Evolutionary conservation across 1,140 invertebrate species (phyloP).

Genomic region (Sycophila sp.): DNA sequence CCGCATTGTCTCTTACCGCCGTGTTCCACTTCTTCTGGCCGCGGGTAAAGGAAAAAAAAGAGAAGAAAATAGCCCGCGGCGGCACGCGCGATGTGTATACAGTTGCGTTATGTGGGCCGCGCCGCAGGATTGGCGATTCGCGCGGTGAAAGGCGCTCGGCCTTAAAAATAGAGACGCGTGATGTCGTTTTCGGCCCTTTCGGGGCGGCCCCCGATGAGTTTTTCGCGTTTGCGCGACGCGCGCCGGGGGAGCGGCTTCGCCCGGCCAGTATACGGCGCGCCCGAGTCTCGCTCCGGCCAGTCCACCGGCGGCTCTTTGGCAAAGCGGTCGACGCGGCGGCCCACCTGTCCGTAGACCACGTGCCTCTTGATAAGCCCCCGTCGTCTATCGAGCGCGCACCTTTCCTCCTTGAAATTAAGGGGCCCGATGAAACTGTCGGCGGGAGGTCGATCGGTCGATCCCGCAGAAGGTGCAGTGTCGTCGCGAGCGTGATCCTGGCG

Average conservation of each 20-base stretch:
- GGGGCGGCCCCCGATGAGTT: conserved; percentile 20
- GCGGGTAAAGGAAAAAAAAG: not conserved
- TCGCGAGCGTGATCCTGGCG: not conserved
- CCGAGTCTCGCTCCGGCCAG: conserved; percentile 39
- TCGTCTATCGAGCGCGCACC: not conserved
- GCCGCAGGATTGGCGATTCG: not conserved
- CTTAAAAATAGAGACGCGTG: no score
- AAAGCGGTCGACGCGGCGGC: not conserved
- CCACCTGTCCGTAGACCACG: not conserved
- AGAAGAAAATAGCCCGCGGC: not conserved
- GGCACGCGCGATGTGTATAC: not conserved
- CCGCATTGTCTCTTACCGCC: not conserved
- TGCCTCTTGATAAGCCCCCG: not conserved
- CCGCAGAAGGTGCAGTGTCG: not conserved
- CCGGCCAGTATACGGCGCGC: no score
- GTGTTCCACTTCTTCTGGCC: conserved; percentile 15
- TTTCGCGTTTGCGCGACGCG: not conserved
- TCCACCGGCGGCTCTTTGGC: conserved; percentile 39
- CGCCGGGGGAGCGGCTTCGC: no score
- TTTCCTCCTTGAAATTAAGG: no score
- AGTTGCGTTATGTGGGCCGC: conserved; percentile 16
- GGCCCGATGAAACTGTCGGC: no score
- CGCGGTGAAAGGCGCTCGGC: conserved; percentile 9
- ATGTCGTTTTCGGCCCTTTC: conserved; percentile 9
- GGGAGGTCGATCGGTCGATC: not conserved